These are phyloP conservation scores for Nannoperca australis DNA, from an alignment of 2,797 vertebrate species.

Conservation along the genomic window DNA sequence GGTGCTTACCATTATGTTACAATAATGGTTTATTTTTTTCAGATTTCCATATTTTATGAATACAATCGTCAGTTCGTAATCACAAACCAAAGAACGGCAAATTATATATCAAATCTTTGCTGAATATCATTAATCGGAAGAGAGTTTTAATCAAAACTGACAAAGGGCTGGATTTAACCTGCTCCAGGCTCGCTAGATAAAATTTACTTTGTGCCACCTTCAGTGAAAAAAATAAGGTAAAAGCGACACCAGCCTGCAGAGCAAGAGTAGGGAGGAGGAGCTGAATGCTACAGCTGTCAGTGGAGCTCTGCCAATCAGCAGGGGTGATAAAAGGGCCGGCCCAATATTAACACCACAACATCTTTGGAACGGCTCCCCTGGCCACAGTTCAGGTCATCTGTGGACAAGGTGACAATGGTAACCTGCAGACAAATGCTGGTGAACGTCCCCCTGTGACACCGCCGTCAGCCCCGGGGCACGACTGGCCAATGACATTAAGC, in stretches of 20 bases:
- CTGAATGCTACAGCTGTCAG: constrained; percentile 13
- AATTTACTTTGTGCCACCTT: constrained; percentile 36
- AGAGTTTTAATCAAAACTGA: constrained; percentile 66
- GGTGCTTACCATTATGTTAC: constrained; percentile 70
- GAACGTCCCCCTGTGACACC: constrained; percentile 38
- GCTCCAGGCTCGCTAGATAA: constrained; percentile 22
- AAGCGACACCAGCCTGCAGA: constrained; percentile 8
- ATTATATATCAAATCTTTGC: constrained; percentile 62
- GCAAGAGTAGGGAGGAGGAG: constrained; percentile 30
- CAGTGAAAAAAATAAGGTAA: constrained; percentile 13
- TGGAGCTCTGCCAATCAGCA: constrained; percentile 61
- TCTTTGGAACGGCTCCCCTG: constrained; percentile 58
- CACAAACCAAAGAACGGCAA: constrained; percentile 57
- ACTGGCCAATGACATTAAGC: constrained; percentile 66
- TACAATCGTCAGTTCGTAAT: constrained; percentile 58
- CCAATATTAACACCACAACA: constrained; percentile 59
- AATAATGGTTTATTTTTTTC: constrained; percentile 70
- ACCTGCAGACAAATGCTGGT: constrained; percentile 58
- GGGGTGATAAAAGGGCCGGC: constrained; percentile 40
- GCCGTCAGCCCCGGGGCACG: constrained; percentile 54
- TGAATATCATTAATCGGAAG: constrained; percentile 62
- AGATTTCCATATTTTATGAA: constrained; percentile 75
- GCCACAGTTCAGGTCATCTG: constrained; percentile 53
- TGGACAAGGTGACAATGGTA: constrained; percentile 70
- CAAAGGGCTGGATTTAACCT: constrained; percentile 57